A percentile compares a stretch with the other conserved stretches of the same genome.
phyloP scores from a whole-genome alignment of 2,888 invertebrate genomes.

The Rhamphomyia laevipes region DNA sequence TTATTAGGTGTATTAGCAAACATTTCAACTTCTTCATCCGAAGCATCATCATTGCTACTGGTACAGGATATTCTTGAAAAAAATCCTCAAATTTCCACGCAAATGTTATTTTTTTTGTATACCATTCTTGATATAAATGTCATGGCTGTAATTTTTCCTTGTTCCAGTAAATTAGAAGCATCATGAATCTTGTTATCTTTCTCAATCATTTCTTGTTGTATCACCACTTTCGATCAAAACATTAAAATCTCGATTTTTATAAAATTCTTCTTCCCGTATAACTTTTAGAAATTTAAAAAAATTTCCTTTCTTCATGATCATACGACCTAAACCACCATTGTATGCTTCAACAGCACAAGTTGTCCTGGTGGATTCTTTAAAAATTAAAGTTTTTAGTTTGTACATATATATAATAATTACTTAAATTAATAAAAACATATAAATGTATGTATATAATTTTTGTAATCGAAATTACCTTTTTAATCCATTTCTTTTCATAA shows the following conservation, averaged over 20 bases:
- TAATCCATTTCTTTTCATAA: too few relatives aligned
- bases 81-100: conserved; percentile 1
- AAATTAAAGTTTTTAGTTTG: too few relatives aligned
- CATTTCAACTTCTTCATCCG: neutral
- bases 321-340: too few relatives aligned
- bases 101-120: conserved; percentile 5
- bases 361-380: too few relatives aligned
- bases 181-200: conserved; percentile 1
- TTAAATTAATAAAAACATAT: too few relatives aligned
- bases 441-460: too few relatives aligned
- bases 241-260: conserved; percentile 8
- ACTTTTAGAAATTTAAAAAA: too few relatives aligned
- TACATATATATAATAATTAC: too few relatives aligned
- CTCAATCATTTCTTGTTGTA: neutral
- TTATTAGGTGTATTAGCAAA: too few relatives aligned
- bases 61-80: neutral
- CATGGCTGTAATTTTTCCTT: conserved; percentile 5
- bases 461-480: too few relatives aligned
- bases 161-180: neutral
- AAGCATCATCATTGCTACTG: neutral
- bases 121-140: conserved; percentile 8
- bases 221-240: conserved; percentile 10
- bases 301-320: too few relatives aligned
- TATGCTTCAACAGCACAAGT: too few relatives aligned
- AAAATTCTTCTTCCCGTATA: conserved; percentile 10